Evolutionary conservation across 2,113 vertebrate species (phyloP), one percentile per base, ranked within the genome.

Genomic region (Kryptolebias marmoratus): DNA sequence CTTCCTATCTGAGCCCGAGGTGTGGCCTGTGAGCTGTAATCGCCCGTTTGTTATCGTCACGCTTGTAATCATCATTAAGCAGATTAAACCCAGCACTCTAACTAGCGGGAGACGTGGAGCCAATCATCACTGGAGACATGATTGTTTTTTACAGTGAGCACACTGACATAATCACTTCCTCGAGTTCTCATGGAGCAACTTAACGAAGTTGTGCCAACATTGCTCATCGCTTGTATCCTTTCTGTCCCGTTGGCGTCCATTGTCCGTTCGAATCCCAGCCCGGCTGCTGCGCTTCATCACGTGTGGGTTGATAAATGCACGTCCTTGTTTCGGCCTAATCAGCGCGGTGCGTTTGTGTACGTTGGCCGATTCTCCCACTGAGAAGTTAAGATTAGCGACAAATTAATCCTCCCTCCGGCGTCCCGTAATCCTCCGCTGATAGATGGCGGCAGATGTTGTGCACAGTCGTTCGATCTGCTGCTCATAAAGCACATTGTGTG

Each of bases 361-460:
- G 31, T 31, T 0, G 50, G 18, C 44, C 71, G 39, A 32, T 57
- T 78, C 79, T 73, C 74, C 65, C 59, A 44, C 79, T 81, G 74
- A 50, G 68, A 80, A 86, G 71, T 73, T 88, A 71, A 84, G 87
- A 88, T 89, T 83, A 78, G 70, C 49, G 31, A 73, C 77, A 81
- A 76, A 84, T 85, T 85, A 90, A 89, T 92, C 85, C 76, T 80
- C 22, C 77, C 81, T 79, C 81, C 79, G 65, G 78, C 56, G 64
- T 82, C 73, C 75, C 80, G 53, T 89, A 90, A 90, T 91, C 80
- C 78, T 63, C 65, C 28, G 68, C 79, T 89, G 86, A 85, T 80
- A 78, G 73, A 90, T 81, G 81, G 68, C 14, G 45, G 75, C 88
- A 91, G 88, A 93, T 91, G 82, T 84, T 80, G 53, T 71, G 66